Percentiles rank a stretch among this genome's conserved stretches.
These are phyloP conservation scores for Melolontha melolontha DNA, from an alignment of 2,888 invertebrate genomes.

Conservation along the genomic window DNA sequence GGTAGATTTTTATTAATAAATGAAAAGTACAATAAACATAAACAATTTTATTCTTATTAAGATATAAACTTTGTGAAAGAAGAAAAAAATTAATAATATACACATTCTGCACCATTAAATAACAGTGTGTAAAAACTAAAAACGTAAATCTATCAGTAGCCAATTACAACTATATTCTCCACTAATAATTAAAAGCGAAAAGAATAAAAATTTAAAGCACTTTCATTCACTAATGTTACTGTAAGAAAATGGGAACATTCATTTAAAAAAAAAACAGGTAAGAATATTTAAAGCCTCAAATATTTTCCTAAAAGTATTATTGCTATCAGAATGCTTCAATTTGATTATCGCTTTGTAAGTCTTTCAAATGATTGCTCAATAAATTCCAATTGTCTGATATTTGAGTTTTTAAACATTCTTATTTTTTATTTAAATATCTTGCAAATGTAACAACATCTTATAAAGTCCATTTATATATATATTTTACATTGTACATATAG, in stretches of 20 bases:
- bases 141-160: conserved; percentile 38
- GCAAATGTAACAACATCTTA: conserved; percentile 35
- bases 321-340: conserved; percentile 12
- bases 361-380: conserved; percentile 9
- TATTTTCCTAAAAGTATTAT: conserved; percentile 19
- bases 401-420: conserved; percentile 37
- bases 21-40: conserved; percentile 64
- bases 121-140: conserved; percentile 41
- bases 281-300: conserved; percentile 43
- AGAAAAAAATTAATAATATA: conserved; percentile 46
- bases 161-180: conserved; percentile 38
- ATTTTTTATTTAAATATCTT: conserved; percentile 25
- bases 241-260: conserved; percentile 37
- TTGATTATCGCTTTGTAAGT: conserved; percentile 22
- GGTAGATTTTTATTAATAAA: conserved; percentile 69
- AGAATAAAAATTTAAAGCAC: conserved; percentile 49
- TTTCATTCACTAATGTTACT: conserved; percentile 48
- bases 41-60: conserved; percentile 62
- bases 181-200: conserved; percentile 41
- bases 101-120: conserved; percentile 45
- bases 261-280: conserved; percentile 43
- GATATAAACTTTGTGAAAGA: conserved; percentile 58
- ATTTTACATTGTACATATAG: conserved; percentile 28
- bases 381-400: conserved; percentile 12
- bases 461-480: conserved; percentile 35